Evolutionary conservation across 2,113 vertebrate genomes (phyloP).

Genomic region (Sisor rabdophorus): DNA sequence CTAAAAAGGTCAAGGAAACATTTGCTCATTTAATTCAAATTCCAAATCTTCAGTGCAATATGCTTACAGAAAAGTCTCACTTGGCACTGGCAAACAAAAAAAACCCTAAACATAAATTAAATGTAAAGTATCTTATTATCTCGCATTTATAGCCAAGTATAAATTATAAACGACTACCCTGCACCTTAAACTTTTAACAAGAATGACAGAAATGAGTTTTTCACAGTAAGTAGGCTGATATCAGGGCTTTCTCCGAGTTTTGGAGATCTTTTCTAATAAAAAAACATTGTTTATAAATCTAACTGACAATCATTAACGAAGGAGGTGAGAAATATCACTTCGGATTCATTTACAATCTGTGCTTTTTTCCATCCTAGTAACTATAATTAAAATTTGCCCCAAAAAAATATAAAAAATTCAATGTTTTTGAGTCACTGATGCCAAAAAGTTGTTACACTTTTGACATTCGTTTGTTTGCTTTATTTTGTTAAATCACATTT

Average conservation of each 20-base stretch:
- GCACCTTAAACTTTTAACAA: no score
- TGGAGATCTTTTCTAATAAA: background rate
- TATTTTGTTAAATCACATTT: background rate
- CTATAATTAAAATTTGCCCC: background rate
- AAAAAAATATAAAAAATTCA: background rate
- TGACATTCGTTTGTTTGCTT: background rate
- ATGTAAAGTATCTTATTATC: no score
- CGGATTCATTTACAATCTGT: background rate
- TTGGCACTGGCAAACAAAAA: no score
- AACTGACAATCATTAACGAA: background rate
- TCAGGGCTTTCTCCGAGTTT: background rate
- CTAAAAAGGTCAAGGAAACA: conserved; percentile 17
- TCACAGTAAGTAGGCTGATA: background rate
- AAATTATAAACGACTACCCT: no score
- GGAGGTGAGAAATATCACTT: background rate
- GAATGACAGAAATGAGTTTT: no score
- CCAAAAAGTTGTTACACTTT: no score
- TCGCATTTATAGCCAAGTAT: no score
- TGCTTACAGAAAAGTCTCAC: no score
- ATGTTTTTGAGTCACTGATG: background rate
- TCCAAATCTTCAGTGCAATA: no score
- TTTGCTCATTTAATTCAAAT: conserved; percentile 11
- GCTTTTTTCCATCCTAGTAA: background rate
- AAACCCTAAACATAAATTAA: no score
- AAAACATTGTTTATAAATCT: background rate